Conservation (phyloP, 1,140 invertebrate genomes). For the Drosophila truncata region DNA sequence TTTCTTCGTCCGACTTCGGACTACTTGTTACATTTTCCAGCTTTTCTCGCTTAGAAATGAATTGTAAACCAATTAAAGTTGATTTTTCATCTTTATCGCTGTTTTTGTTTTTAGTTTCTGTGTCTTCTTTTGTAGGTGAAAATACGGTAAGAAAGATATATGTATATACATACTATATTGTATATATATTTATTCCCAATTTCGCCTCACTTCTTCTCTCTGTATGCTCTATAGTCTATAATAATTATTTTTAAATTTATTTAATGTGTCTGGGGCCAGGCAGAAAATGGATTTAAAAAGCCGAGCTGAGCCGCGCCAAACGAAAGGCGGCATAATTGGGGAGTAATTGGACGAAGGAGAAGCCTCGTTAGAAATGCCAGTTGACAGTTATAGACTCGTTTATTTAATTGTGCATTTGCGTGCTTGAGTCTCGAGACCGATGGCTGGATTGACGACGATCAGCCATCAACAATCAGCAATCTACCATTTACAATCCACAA, state of each 20-base stretch:
- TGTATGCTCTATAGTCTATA: constrained; percentile 55
- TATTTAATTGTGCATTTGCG: constrained; percentile 77
- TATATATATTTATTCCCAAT: constrained; percentile 41
- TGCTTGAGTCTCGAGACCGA: constrained; percentile 20
- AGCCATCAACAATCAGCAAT: constrained; percentile 11
- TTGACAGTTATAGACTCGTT: constrained; percentile 62
- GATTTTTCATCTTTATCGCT: constrained; percentile 71
- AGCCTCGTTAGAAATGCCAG: constrained; percentile 45
- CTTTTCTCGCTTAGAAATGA: constrained; percentile 75
- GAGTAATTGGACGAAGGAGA: constrained; percentile 31
- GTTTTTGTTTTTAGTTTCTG: constrained; percentile 5
- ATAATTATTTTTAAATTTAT: constrained; percentile 70
- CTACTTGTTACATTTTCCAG: constrained; percentile 77
- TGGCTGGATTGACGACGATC: neutral
- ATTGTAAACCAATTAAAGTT: constrained; percentile 80
- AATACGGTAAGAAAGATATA: constrained; percentile 64
- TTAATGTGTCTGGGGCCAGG: constrained; percentile 38
- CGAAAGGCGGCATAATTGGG: constrained; percentile 41
- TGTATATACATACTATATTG: neutral
- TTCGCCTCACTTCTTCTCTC: constrained; percentile 42
- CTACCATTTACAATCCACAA: neutral
- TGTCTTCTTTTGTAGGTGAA: constrained; percentile 72
- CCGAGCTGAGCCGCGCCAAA: no score
- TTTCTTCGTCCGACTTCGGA: constrained; percentile 67
- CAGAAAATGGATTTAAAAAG: constrained; percentile 28